These are phyloP conservation scores for Blastobasis lacticolella DNA, from an alignment of 2,888 invertebrate species.

Conservation along the genomic window DNA sequence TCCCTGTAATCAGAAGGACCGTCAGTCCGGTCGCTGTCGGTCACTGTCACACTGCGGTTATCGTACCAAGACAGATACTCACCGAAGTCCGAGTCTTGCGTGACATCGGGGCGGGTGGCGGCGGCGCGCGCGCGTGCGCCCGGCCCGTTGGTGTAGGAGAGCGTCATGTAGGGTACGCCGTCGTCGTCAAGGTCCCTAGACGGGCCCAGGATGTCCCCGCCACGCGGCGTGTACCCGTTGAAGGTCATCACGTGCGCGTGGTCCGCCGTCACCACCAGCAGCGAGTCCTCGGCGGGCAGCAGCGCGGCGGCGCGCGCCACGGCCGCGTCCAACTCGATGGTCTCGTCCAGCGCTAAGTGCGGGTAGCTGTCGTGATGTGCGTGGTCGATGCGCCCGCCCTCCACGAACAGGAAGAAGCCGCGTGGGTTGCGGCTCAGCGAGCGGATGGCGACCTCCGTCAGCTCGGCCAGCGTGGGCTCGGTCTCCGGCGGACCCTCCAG, in stretches of 20 bases:
- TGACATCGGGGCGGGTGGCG: slow-evolving; percentile 24
- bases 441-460: slow-evolving; percentile 76
- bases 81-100: not conserved
- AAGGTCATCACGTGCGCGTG: too few relatives aligned
- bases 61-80: not conserved
- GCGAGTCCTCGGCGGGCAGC: slow-evolving; percentile 69
- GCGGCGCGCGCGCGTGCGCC: slow-evolving; percentile 75
- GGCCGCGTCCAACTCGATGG: slow-evolving; percentile 76
- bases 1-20: not conserved
- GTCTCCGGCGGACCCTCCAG: slow-evolving; percentile 26
- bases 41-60: too few relatives aligned
- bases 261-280: too few relatives aligned
- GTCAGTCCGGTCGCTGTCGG: too few relatives aligned
- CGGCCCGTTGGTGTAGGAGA: too few relatives aligned
- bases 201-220: slow-evolving; percentile 80
- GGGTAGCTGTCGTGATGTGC: slow-evolving; percentile 76
- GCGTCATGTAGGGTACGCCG: too few relatives aligned
- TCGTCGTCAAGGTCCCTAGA: too few relatives aligned
- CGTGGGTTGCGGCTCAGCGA: slow-evolving; percentile 75
- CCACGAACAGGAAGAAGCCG: slow-evolving; percentile 84
- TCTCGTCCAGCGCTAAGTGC: slow-evolving; percentile 78
- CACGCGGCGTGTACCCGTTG: too few relatives aligned
- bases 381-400: slow-evolving; percentile 77
- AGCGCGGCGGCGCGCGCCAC: slow-evolving; percentile 55
- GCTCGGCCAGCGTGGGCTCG: slow-evolving; percentile 75